phyloP scores from a whole-genome alignment of 2,113 vertebrate species.

The Tauraco erythrolophus region DNA sequence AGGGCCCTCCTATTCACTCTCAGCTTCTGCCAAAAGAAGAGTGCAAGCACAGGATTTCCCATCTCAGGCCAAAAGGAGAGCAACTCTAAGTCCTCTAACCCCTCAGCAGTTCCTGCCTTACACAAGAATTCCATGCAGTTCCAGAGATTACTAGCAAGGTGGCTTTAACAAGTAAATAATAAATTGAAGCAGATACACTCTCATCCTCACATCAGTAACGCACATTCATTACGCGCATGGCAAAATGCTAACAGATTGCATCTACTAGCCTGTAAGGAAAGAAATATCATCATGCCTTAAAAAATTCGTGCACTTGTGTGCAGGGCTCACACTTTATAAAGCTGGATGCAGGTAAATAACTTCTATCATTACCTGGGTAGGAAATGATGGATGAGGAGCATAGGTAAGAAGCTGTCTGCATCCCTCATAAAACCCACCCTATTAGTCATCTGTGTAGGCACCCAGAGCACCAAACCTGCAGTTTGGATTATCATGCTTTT shows the following conservation, averaged over 20 bases:
- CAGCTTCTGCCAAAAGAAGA: not conserved
- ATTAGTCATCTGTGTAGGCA: not conserved
- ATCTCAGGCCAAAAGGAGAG: not conserved
- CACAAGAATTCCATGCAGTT: not conserved
- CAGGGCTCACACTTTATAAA: not conserved
- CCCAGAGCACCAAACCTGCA: not conserved
- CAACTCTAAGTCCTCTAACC: not conserved
- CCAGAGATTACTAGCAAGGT: not conserved
- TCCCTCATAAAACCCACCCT: not conserved
- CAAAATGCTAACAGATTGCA: not conserved
- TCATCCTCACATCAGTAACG: not conserved
- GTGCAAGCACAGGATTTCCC: not conserved
- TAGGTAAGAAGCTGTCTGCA: not conserved
- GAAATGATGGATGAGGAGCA: not conserved
- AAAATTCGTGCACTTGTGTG: not conserved
- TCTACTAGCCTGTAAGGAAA: not conserved
- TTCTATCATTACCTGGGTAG: not conserved
- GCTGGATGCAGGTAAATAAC: not conserved
- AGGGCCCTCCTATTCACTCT: not conserved
- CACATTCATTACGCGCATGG: not conserved
- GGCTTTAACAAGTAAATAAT: not conserved
- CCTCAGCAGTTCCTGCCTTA: not conserved
- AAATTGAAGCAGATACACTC: not conserved
- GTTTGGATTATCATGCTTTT: rapidly evolving
- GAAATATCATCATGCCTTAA: not conserved